These are phyloP conservation scores for Sitobion miscanthi DNA, from an alignment of 1,140 invertebrate genomes.

Conservation along the genomic window DNA sequence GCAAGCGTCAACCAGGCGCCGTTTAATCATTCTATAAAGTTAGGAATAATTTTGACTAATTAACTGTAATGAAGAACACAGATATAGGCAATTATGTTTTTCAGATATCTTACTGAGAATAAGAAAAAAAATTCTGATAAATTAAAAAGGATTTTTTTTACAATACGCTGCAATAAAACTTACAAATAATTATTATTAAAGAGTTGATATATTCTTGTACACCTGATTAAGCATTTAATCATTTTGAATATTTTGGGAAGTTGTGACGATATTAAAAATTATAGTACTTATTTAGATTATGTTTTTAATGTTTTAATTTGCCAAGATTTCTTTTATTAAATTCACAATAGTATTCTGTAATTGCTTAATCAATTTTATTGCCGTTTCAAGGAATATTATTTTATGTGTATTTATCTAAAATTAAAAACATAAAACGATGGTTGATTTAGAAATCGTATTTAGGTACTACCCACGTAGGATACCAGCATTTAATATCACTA, in stretches of 20 bases:
- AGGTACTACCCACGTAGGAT: not conserved
- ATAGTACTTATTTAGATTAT: not conserved
- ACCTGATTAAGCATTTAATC: not conserved
- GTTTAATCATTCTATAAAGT: conserved; percentile 13
- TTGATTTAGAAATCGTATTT: not conserved
- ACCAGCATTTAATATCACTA: not conserved
- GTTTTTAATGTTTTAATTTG: not conserved
- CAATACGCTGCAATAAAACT: not conserved
- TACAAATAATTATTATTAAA: not conserved
- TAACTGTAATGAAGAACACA: not conserved
- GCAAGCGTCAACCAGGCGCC: not conserved
- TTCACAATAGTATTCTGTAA: not conserved
- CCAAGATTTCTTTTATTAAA: not conserved
- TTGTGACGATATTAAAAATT: not conserved
- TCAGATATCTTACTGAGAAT: not conserved
- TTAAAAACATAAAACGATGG: not conserved
- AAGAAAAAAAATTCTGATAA: not conserved
- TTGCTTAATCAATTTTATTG: not conserved
- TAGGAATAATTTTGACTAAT: conserved; percentile 33
- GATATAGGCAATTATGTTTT: not conserved
- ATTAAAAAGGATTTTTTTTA: not conserved
- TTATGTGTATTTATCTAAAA: not conserved
- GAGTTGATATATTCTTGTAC: not conserved
- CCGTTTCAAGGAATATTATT: not conserved
- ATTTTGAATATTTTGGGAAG: not conserved